These are phyloP conservation scores for Chloroceryle aenea DNA, from an alignment of 2,113 vertebrate species.

Conservation along the genomic window DNA sequence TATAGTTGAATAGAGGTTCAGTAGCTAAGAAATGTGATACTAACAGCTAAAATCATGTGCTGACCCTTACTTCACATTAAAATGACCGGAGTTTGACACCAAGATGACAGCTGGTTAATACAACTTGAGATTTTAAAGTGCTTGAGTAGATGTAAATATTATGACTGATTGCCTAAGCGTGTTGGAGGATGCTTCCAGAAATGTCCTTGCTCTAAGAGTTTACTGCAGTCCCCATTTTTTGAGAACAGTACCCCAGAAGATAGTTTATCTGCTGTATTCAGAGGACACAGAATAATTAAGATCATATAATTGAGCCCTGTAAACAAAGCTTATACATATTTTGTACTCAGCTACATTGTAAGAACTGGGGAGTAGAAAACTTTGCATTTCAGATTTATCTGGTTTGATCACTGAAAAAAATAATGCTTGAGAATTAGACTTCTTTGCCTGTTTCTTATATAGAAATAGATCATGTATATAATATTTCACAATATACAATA, in stretches of 20 bases:
- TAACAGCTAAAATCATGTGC: conserved; percentile 62
- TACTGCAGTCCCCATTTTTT: conserved; percentile 32
- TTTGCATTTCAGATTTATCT: not conserved
- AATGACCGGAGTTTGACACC: conserved; percentile 82
- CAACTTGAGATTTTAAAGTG: conserved; percentile 80
- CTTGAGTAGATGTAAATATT: conserved; percentile 82
- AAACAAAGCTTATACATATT: not conserved
- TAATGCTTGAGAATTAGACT: not conserved
- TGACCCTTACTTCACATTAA: conserved; percentile 82
- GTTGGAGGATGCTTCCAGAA: conserved; percentile 71
- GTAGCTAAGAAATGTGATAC: conserved; percentile 38
- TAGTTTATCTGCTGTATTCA: conserved; percentile 54
- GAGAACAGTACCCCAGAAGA: conserved; percentile 29
- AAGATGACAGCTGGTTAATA: conserved; percentile 81
- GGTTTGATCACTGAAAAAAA: not conserved
- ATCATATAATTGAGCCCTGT: conserved; percentile 4
- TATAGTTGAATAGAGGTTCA: conserved; percentile 17
- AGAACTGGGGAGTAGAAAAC: not conserved
- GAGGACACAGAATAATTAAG: conserved; percentile 57
- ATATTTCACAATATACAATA: not conserved
- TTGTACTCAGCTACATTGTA: not conserved
- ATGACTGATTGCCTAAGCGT: conserved; percentile 75
- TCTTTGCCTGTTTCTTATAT: not conserved
- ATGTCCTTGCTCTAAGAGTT: conserved; percentile 63
- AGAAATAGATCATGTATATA: not conserved